Evolutionary conservation across 2,113 vertebrate genomes (phyloP).

Genomic region (Urocynchramus pylzowi): DNA sequence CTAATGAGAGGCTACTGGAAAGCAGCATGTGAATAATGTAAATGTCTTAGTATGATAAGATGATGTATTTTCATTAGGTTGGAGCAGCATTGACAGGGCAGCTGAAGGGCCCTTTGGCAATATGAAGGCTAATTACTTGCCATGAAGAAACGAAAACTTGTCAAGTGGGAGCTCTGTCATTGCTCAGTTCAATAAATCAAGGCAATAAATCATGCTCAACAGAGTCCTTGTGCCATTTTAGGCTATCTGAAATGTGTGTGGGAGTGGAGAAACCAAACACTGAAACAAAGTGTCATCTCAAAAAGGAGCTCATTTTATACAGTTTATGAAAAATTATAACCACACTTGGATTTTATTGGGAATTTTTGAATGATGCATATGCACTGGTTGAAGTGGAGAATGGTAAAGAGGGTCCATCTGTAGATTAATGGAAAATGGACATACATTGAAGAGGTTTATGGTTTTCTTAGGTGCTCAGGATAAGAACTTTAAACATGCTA

Average conservation of each 20-base stretch:
- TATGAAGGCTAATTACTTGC: slow-evolving; percentile 73
- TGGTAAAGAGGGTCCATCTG: not conserved
- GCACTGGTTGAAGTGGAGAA: not conserved
- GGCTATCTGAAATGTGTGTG: not conserved
- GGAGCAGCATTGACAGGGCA: slow-evolving; percentile 57
- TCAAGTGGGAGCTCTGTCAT: slow-evolving; percentile 54
- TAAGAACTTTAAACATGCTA: not conserved
- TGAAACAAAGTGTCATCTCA: not conserved
- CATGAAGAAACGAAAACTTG: slow-evolving; percentile 67
- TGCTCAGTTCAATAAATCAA: slow-evolving; percentile 70
- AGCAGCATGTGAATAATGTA: slow-evolving; percentile 48
- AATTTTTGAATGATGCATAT: not conserved
- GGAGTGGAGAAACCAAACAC: not conserved
- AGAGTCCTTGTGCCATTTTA: slow-evolving; percentile 15
- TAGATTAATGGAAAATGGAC: not conserved
- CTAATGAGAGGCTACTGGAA: slow-evolving; percentile 43
- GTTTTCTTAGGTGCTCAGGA: not conserved
- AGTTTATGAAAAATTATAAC: not conserved
- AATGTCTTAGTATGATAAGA: slow-evolving; percentile 36
- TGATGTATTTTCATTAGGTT: slow-evolving; percentile 49
- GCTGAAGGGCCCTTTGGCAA: slow-evolving; percentile 72
- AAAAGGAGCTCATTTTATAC: not conserved
- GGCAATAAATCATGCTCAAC: slow-evolving; percentile 57
- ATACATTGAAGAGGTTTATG: not conserved
- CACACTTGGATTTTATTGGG: not conserved